These are phyloP conservation scores for Diplolepis rosae DNA, from an alignment of 2,888 invertebrate genomes.

Conservation along the genomic window DNA sequence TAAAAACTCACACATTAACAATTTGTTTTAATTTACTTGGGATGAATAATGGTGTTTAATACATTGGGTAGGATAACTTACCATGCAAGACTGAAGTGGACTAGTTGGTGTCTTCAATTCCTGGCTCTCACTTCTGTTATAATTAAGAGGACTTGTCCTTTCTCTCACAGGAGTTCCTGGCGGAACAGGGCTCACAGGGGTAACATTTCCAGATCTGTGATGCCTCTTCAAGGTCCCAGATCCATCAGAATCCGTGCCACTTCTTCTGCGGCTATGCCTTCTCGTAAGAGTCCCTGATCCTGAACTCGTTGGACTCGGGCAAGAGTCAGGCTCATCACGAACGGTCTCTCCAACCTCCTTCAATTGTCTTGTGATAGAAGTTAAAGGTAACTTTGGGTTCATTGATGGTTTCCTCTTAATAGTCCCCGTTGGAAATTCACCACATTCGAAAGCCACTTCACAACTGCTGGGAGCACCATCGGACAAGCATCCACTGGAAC, in stretches of 20 bases:
- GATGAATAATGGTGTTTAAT: neutral
- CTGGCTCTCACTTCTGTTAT: slow-evolving; percentile 63
- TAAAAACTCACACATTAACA: too few species aligned
- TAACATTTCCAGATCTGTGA: slow-evolving; percentile 75
- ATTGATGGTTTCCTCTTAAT: slow-evolving; percentile 95
- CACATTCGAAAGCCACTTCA: slow-evolving; percentile 75
- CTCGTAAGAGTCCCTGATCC: slow-evolving; percentile 77
- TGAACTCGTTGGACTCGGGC: slow-evolving; percentile 72
- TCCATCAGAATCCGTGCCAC: slow-evolving; percentile 75
- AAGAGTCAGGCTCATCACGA: slow-evolving; percentile 76
- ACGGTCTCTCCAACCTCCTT: slow-evolving; percentile 89
- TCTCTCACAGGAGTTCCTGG: slow-evolving; percentile 75
- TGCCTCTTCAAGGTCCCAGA: slow-evolving; percentile 71
- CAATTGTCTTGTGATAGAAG: slow-evolving; percentile 91
- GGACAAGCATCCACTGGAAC: slow-evolving; percentile 89
- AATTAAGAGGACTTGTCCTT: slow-evolving; percentile 73
- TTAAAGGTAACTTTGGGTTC: slow-evolving; percentile 92
- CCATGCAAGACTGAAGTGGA: slow-evolving; percentile 68
- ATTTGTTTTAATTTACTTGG: too few species aligned
- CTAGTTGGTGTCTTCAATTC: slow-evolving; percentile 70
- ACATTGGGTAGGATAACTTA: slow-evolving; percentile 42
- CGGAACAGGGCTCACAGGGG: slow-evolving; percentile 72
- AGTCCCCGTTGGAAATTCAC: slow-evolving; percentile 79
- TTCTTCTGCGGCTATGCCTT: slow-evolving; percentile 76
- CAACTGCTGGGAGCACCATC: slow-evolving; percentile 85